Evolutionary conservation across 2,888 invertebrate genomes (phyloP).

Genomic region (Cryptus viduatorius): DNA sequence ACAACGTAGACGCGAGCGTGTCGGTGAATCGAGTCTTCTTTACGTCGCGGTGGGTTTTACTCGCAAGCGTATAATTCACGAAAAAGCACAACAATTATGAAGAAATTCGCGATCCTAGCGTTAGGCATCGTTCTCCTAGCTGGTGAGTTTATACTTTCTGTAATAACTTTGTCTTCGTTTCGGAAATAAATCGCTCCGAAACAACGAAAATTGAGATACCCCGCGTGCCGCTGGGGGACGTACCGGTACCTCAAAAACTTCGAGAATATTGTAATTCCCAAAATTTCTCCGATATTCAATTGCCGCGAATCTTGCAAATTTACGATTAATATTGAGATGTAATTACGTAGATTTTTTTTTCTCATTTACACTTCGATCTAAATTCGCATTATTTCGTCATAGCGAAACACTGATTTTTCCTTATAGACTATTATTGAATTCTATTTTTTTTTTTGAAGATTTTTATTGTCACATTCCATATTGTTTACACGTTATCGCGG

Average conservation of each 20-base stretch:
- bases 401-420: too few relatives aligned
- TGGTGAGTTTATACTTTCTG: slow-evolving; percentile 74
- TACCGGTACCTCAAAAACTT: background rate
- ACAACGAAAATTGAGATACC: background rate
- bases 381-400: too few relatives aligned
- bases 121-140: slow-evolving; percentile 77
- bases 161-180: background rate
- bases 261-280: background rate
- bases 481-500: too few relatives aligned
- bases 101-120: slow-evolving; percentile 75
- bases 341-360: too few relatives aligned
- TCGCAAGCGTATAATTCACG: slow-evolving; percentile 22
- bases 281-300: too few relatives aligned
- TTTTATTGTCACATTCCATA: too few relatives aligned
- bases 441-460: too few relatives aligned
- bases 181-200: background rate
- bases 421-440: too few relatives aligned
- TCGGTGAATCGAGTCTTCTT: slow-evolving; percentile 29
- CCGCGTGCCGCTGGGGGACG: slow-evolving; percentile 15
- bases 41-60: slow-evolving; percentile 44
- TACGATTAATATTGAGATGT: too few relatives aligned
- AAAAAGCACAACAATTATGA: slow-evolving; percentile 74
- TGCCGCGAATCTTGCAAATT: too few relatives aligned
- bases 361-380: too few relatives aligned
- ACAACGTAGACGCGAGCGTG: slow-evolving; percentile 63